Evolutionary conservation across 2,113 vertebrate species (phyloP).

Genomic region (Myotis yumanensis): DNA sequence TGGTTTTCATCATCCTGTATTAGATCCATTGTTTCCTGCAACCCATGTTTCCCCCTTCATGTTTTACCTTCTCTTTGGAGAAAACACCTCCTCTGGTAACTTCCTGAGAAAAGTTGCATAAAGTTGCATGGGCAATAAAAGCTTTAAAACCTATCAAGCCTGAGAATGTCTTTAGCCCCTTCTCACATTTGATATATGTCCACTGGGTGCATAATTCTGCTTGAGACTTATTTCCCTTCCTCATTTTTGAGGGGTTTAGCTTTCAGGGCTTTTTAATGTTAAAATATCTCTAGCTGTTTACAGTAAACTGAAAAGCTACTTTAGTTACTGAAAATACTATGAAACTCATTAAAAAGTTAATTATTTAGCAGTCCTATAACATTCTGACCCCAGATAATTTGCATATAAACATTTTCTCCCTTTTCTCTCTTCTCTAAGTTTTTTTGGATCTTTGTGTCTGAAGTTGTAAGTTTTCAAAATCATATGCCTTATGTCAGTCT

Average conservation of each 20-base stretch:
- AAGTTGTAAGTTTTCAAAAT: neutral
- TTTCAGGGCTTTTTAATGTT: neutral
- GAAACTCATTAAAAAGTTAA: neutral
- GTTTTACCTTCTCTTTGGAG: constrained; percentile 31
- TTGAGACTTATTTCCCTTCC: neutral
- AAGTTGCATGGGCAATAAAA: neutral
- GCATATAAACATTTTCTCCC: neutral
- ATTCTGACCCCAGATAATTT: neutral
- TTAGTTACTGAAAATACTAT: neutral
- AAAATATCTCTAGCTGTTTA: neutral
- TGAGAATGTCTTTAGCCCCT: constrained; percentile 41
- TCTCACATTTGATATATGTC: neutral
- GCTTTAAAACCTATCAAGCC: neutral
- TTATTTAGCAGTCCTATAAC: neutral
- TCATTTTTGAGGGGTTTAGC: neutral
- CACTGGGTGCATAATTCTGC: neutral
- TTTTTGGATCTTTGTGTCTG: constrained; percentile 5
- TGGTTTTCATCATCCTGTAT: neutral
- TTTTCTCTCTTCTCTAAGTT: neutral
- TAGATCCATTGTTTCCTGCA: neutral
- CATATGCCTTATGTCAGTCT: neutral
- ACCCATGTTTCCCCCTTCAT: neutral
- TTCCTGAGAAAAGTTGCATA: constrained; percentile 27
- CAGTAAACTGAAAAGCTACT: neutral
- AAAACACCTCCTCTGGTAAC: neutral